Percentiles rank a stretch among this genome's conserved stretches.
These are phyloP conservation scores for Phengaris alcon DNA, from an alignment of 2,888 invertebrate genomes.

Conservation along the genomic window DNA sequence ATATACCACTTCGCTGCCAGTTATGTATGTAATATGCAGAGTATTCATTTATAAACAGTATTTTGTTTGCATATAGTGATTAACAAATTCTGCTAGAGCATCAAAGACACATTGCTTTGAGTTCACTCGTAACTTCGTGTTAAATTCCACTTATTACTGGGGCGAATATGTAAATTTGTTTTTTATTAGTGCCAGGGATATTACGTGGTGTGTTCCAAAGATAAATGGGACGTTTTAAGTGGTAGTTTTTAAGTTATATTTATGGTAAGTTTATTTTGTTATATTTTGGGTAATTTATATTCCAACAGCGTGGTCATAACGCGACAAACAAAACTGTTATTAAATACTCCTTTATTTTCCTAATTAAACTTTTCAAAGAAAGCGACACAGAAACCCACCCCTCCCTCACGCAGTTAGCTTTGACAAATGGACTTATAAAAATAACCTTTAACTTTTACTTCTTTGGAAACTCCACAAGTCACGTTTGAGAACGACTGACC, in stretches of 20 bases:
- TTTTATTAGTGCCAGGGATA: slow-evolving; percentile 10
- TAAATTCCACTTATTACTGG: background rate
- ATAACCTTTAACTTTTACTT: background rate
- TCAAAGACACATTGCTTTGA: background rate
- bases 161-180: slow-evolving; percentile 20
- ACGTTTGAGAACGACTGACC: background rate
- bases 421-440: background rate
- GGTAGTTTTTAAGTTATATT: slow-evolving; percentile 11
- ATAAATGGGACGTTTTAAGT: slow-evolving; percentile 13
- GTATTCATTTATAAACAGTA: background rate
- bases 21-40: background rate
- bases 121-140: background rate
- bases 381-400: background rate
- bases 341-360: too few relatives aligned
- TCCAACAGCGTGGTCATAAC: background rate
- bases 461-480: background rate
- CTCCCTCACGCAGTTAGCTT: background rate
- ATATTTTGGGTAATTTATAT: background rate
- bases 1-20: background rate
- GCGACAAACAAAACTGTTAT: background rate
- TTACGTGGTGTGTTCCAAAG: slow-evolving; percentile 14
- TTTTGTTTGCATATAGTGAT: slow-evolving; percentile 11
- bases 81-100: background rate
- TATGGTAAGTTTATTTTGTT: slow-evolving; percentile 16
- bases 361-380: too few relatives aligned